Base-by-base conservation (phyloP, 2,888 invertebrate genomes). In the Latheticus oryzae region DNA sequence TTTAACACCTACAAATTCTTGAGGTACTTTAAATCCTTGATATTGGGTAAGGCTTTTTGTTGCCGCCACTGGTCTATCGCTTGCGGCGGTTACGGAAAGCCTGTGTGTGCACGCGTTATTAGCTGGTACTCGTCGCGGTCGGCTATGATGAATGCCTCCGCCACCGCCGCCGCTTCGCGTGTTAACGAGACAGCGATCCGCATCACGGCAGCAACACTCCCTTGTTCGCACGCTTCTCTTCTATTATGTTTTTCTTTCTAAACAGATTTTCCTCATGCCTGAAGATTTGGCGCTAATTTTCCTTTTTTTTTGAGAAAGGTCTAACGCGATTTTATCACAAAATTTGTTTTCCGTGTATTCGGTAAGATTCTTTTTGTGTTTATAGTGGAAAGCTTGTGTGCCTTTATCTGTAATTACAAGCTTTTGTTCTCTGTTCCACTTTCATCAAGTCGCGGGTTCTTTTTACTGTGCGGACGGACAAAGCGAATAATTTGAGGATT, bases 181-280 rank as follows among this genome's bases (percentile, higher is more conserved):
- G 66, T 53, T 63, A 64, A 62, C 61, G 53, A 60, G 62, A 63
- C 64, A 53, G 42, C 43, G 60, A 11, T 30, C 57, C 53, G 54
- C 64, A 66, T 64, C 62, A 63, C 66, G 66, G 66, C 58, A 63
- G 53, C 63, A 58, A 51, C 63, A 63, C 61, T 60, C 63, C 58
- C 58, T 23, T 48, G 62, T 66, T 66, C 66, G 62, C 66, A 66
- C 66, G 64, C 58, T 63, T 60, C 60, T n/a, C n/a, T 64, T 61
- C 47, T 45, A 45, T 55, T 55, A 51, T 48, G 38, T 53, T 54
- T 59, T 59, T 59, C 45, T 15, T 28, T 50, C 45, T 21, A 38
- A 59, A 23, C 58, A 54, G 54, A 58, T 58, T 58, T 30, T 45
- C 58, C 26, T 52, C 52, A 38, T 58, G 38, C 47, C 37, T 38